Percentiles rank a stretch among this genome's conserved stretches.
Conservation (phyloP, 2,113 vertebrate genomes). For the Platysternon megacephalum region DNA sequence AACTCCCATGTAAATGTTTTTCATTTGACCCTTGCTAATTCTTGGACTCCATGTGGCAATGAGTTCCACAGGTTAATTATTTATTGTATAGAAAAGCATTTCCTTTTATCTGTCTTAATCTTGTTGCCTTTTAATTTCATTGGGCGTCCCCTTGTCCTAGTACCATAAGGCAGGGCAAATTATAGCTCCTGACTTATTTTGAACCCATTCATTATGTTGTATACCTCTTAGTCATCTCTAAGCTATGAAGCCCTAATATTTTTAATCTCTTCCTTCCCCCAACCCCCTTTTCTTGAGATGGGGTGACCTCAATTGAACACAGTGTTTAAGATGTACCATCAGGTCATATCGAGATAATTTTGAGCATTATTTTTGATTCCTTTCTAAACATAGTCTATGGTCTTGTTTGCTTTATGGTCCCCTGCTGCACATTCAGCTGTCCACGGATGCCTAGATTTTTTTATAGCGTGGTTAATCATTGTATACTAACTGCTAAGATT, state of each 20-base stretch:
- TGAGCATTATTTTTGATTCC: background rate
- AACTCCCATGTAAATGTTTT: background rate
- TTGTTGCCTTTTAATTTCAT: background rate
- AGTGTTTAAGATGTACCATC: background rate
- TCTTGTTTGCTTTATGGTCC: background rate
- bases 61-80: conserved; percentile 20
- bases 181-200: conserved; percentile 20
- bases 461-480: fast-evolving
- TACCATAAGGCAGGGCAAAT: conserved; percentile 40
- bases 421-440: background rate
- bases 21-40: background rate
- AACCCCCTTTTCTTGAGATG: background rate
- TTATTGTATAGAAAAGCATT: background rate
- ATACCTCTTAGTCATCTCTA: conserved; percentile 32
- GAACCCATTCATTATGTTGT: background rate
- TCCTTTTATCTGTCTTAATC: background rate
- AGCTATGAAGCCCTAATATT: conserved; percentile 23
- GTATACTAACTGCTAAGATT: fast-evolving
- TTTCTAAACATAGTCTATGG: background rate
- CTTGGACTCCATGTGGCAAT: background rate
- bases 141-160: background rate
- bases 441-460: background rate
- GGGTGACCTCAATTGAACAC: background rate
- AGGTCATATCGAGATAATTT: background rate
- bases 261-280: conserved; percentile 28